Evolutionary conservation across 2,888 invertebrate species (phyloP), one percentile per base, ranked within the genome.

Genomic region (Lordiphosa fenestrarum): DNA sequence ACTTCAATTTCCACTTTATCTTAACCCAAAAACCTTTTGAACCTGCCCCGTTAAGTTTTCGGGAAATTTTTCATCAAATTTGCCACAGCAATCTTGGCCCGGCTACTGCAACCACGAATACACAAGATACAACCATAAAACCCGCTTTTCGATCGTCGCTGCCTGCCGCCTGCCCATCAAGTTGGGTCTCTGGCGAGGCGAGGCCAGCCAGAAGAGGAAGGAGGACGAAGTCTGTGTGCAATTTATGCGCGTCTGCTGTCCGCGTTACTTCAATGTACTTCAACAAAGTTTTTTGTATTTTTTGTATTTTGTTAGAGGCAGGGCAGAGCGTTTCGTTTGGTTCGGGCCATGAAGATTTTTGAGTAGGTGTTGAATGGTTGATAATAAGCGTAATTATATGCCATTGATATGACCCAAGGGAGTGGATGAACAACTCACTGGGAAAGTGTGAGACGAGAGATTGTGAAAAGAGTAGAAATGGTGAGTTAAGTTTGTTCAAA

Each of bases 361-460:
- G 86, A 80, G 86, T 85, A 82, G 86, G 86, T 80, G 86, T 85
- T 85, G 86, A 86, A 85, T 86, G 69, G 58, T 50, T 82, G 80
- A 77, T 84, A 86, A 86, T 82, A 83, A 80, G 71, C 82, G 73
- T 71, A 80, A 85, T 86, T 82, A 82, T 71, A 68, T 64, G 61
- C 66, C 63, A 80, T 80, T 80, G 78, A 80, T 69, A 69, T 66
- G 66, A 42, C 42, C 57, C 36, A 35, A 53, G 66, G 70, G 71
- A 58, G 78, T 81, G 40, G 15, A 33, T 23, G 25, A 9, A 35
- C 33, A 37, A 48, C 44, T 64, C 48, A 38, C 36, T 37, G 21
- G 15, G 37, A 37, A 25, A 44, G 42, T 44, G 48, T 48, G 12
- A 25, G 35, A 15, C 23, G 7, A 0, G 10, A 44, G 13, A 5